Conservation (phyloP, 2,888 invertebrate genomes). For the Idaea straminata region DNA sequence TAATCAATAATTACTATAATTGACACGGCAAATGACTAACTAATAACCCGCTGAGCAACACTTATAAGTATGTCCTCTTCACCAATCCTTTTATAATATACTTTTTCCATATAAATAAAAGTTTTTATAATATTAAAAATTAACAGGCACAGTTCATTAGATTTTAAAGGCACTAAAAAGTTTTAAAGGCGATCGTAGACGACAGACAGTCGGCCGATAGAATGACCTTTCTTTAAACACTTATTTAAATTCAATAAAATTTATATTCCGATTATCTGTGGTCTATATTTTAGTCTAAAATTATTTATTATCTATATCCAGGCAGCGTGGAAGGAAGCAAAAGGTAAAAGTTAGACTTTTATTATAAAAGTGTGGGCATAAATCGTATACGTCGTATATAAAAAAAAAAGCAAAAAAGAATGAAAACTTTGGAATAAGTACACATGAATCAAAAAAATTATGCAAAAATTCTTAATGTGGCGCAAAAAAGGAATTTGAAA, state of each 20-base stretch:
- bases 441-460: too few species aligned
- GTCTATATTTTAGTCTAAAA: not conserved
- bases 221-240: too few species aligned
- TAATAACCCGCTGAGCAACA: not conserved
- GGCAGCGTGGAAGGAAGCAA: slow-evolving; percentile 38
- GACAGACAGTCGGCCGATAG: too few species aligned
- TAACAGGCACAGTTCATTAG: slow-evolving; percentile 28
- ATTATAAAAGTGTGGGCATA: slow-evolving; percentile 6
- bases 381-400: slow-evolving; percentile 13
- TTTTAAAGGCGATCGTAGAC: not conserved
- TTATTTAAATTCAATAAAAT: too few species aligned
- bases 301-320: slow-evolving; percentile 7
- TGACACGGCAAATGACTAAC: not conserved
- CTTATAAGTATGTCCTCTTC: not conserved
- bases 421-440: too few species aligned
- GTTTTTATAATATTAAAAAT: slow-evolving; percentile 2
- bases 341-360: slow-evolving; percentile 25
- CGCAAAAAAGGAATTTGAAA: too few species aligned
- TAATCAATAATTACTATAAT: not conserved
- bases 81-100: not conserved
- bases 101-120: slow-evolving; percentile 1
- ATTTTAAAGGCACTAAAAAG: slow-evolving; percentile 28
- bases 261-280: too few species aligned
- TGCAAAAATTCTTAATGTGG: too few species aligned
- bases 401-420: not conserved